Percentiles rank a stretch among this genome's conserved stretches.
Evolutionary conservation across 2,888 invertebrate genomes (phyloP).

Genomic region (Sabatieria punctata): DNA sequence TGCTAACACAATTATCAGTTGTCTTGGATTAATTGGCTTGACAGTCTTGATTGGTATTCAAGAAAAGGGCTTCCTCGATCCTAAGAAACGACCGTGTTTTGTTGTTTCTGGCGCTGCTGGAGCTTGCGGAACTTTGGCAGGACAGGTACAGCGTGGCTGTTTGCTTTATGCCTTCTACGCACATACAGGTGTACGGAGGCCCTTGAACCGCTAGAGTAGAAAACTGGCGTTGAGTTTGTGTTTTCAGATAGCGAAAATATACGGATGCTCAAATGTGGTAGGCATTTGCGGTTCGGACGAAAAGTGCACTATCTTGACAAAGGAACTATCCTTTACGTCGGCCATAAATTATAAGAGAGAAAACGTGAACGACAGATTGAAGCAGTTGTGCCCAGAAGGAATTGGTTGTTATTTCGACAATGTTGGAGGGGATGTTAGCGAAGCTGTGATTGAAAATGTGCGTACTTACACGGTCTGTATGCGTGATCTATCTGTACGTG

Average conservation of each 20-base stretch:
- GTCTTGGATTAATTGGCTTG: constrained; percentile 30
- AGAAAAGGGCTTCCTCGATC: constrained; percentile 28
- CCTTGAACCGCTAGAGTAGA: too few species aligned
- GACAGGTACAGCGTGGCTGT: constrained; percentile 25
- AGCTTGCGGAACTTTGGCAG: constrained; percentile 33
- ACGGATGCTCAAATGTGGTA: constrained; percentile 29
- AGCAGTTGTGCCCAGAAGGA: constrained; percentile 28
- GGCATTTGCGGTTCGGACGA: constrained; percentile 34
- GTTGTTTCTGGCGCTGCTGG: constrained; percentile 35
- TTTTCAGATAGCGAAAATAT: constrained; percentile 27
- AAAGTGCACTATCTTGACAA: constrained; percentile 29
- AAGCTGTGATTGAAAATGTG: constrained; percentile 32
- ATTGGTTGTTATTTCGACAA: constrained; percentile 36
- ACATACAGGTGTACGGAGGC: too few species aligned
- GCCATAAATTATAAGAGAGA: constrained; percentile 34
- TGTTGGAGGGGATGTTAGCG: constrained; percentile 34
- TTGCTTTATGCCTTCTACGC: neutral
- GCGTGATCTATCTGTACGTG: neutral
- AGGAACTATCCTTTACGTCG: constrained; percentile 29
- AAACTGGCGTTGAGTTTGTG: neutral
- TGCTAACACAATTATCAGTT: constrained; percentile 18
- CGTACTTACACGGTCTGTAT: neutral
- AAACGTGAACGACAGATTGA: constrained; percentile 22
- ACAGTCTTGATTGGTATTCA: constrained; percentile 31
- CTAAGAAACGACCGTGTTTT: constrained; percentile 27